Evolutionary conservation across 1,140 invertebrate species (phyloP), one percentile per base, ranked within the genome.

Genomic region (Listronotus oregonensis): DNA sequence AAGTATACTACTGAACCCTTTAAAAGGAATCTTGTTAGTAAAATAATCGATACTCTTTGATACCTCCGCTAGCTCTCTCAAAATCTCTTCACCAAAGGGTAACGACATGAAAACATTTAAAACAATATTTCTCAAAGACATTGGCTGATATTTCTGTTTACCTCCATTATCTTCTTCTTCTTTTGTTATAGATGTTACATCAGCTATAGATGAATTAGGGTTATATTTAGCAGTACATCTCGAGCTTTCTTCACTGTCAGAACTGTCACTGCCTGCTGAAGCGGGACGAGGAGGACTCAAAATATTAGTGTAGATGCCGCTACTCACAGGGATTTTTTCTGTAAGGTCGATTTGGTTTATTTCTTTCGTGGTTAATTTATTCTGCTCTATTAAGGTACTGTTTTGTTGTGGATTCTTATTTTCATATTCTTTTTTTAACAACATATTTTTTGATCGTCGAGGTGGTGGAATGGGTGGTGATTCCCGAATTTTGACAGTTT

Each of bases 41-140:
- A 46, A 64, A 18, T 63, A 37, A 68, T 71, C 76, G 31, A 89
- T 82, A 62, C 82, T 82, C 67, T 85, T 79, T n/a, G 87, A 86
- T 14, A 87, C 85, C 3, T 82, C 81, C 8, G 85, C 86, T 64
- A 91, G 74, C 75, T 89, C 85, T 77, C 87, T 83, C 62, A 90
- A 79, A 59, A 90, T 82, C 64, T 84, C 83, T 9, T 81, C 72
- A 21, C 89, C 89, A 70, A 83, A 86, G 6, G 89, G 88, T 75
- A 89, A 81, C 4, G 84, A 82, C 31, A 85, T 77, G 18, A 91
- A 82, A 68, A 81, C 85, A 66, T 82, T 81, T 14, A 90, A 77
- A 72, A 88, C 89, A 11, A 89, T 74, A 70, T 88, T 78, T 9
- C 78, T 77, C 51, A 85, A 65, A 5, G 75, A 78, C 27, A 75